Evolutionary conservation across 92 coral and sea anemone genomes (phyloP).

Genomic region (Siderastrea siderea): DNA sequence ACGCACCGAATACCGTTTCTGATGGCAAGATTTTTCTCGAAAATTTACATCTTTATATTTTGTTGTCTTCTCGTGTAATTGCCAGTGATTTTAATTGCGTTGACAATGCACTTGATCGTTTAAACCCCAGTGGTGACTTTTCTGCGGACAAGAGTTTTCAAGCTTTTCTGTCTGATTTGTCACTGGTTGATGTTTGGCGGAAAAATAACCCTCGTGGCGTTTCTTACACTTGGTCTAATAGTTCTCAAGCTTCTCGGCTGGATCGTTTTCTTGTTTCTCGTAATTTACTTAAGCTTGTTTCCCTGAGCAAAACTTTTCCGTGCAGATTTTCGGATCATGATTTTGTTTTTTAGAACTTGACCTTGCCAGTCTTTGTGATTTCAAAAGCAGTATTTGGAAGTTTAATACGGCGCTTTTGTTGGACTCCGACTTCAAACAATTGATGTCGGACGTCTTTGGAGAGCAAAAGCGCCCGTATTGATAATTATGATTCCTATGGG

Average conservation of each 20-base stretch:
- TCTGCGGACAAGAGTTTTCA: background rate
- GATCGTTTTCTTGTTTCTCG: slow-evolving; percentile 10
- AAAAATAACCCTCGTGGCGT: background rate
- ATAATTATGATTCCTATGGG: background rate
- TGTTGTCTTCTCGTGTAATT: background rate
- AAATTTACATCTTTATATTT: background rate
- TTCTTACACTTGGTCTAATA: background rate
- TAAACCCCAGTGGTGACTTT: background rate
- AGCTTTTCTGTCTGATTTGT: background rate
- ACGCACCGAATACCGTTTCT: slow-evolving; percentile 1
- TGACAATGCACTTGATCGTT: background rate
- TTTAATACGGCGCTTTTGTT: background rate
- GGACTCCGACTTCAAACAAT: background rate
- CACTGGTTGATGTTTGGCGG: slow-evolving; percentile 12
- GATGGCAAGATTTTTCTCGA: background rate
- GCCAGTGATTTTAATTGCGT: slow-evolving; percentile 29
- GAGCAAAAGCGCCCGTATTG: background rate
- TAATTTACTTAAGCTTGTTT: background rate
- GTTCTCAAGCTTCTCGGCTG: slow-evolving; percentile 4
- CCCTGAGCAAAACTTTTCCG: too few species aligned
- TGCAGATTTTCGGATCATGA: slow-evolving; percentile 20
- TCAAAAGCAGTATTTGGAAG: slow-evolving; percentile 11
- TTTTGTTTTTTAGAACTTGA: background rate
- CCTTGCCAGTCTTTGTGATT: background rate
- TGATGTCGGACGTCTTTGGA: background rate